Conservation (phyloP, 2,888 invertebrate genomes). For the Stenolophus ochropezus region DNA sequence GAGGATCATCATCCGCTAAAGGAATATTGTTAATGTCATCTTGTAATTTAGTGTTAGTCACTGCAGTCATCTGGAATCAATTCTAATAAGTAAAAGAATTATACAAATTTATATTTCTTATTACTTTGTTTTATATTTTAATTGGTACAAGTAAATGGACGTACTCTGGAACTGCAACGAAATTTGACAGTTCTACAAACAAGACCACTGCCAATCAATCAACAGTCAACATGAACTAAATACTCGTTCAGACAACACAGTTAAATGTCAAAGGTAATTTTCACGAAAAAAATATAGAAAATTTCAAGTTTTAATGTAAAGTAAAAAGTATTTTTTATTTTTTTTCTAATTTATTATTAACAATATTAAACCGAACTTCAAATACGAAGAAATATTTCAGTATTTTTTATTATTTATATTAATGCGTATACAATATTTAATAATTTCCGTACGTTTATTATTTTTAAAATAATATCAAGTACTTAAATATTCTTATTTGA, state of each 20-base stretch:
- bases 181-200: conserved; percentile 36
- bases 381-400: no score
- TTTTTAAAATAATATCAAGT: neutral
- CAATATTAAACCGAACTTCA: no score
- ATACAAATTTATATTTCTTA: conserved; percentile 16
- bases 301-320: no score
- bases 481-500: neutral
- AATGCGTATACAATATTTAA: no score
- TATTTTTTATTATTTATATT: no score
- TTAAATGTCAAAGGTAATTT: neutral
- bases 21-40: conserved; percentile 89
- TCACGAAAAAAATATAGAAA: no score
- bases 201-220: conserved; percentile 25
- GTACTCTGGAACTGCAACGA: neutral
- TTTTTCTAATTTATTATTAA: no score
- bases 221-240: neutral
- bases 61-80: conserved; percentile 37
- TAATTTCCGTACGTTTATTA: neutral
- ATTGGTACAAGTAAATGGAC: neutral
- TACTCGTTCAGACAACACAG: neutral
- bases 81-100: neutral
- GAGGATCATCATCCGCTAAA: conserved; percentile 93
- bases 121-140: conserved; percentile 2
- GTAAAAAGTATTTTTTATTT: no score
- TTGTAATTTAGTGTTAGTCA: conserved; percentile 80